A percentile compares a stretch with the other conserved stretches of the same genome.
Conservation (phyloP, 2,113 vertebrate genomes). For the Heliornis fulica region DNA sequence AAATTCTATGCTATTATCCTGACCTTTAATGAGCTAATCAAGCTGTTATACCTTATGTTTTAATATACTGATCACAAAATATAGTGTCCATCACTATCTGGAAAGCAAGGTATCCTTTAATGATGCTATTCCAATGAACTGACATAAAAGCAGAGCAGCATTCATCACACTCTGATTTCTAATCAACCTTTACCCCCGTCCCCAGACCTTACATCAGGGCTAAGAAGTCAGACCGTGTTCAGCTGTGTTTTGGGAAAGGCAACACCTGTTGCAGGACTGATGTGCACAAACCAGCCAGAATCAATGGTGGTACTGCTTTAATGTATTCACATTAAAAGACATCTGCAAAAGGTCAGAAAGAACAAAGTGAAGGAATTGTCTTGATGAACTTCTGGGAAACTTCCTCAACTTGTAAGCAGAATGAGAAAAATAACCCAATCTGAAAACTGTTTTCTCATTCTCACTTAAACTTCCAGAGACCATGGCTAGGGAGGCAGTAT, state of each 20-base stretch:
- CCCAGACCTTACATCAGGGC: not conserved
- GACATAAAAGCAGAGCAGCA: not conserved
- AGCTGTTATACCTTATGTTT: not conserved
- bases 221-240: not conserved
- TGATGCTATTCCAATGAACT: not conserved
- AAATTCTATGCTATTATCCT: not conserved
- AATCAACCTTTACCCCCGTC: not conserved
- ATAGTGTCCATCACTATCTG: rapidly evolving
- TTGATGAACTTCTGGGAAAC: not conserved
- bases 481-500: no score
- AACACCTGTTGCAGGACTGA: not conserved
- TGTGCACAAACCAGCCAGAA: not conserved
- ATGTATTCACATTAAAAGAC: not conserved
- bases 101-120: not conserved
- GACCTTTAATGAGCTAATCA: not conserved
- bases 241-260: not conserved
- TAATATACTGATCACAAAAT: not conserved
- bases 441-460: not conserved
- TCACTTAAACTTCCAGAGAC: not conserved
- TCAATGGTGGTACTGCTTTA: not conserved
- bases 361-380: not conserved
- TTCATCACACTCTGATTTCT: rapidly evolving
- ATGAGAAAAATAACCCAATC: not conserved
- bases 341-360: not conserved
- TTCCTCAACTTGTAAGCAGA: not conserved